Percentiles rank a stretch among this genome's conserved stretches.
Evolutionary conservation across 2,797 vertebrate genomes (phyloP).

Genomic region (Ctenosaura bakeri): DNA sequence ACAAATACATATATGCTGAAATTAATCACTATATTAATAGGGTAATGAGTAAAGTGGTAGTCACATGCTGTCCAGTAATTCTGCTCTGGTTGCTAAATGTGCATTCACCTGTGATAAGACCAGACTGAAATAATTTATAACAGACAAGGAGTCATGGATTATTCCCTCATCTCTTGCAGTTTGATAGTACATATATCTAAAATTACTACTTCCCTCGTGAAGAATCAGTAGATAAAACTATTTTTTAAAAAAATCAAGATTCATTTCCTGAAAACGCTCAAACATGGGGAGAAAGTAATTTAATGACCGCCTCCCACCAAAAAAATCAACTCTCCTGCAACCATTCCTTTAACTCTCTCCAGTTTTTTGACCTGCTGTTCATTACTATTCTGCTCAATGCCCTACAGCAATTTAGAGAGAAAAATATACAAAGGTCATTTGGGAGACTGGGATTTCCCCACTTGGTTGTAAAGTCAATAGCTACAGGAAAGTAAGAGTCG

Average conservation of each 20-base stretch:
- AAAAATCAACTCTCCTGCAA: conserved; percentile 21
- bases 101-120: not conserved
- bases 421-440: conserved; percentile 58
- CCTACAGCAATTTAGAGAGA: conserved; percentile 57
- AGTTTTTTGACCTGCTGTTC: conserved; percentile 56
- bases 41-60: not conserved
- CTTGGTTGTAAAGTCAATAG: conserved; percentile 36
- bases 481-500: conserved; percentile 42
- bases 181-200: conserved; percentile 14
- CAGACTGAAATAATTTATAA: not conserved
- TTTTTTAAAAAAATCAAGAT: conserved; percentile 22
- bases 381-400: conserved; percentile 53
- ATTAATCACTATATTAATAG: not conserved
- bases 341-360: conserved; percentile 45
- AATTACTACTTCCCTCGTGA: conserved; percentile 24
- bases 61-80: not conserved
- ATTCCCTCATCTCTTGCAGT: conserved; percentile 1
- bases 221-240: not conserved
- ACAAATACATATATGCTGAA: not conserved
- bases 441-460: conserved; percentile 43
- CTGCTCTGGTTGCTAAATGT: not conserved
- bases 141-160: not conserved
- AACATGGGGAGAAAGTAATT: conserved; percentile 32
- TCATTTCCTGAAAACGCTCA: conserved; percentile 28
- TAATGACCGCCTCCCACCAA: conserved; percentile 8